Conservation (phyloP, 2,113 vertebrate genomes). For the Centropus unirufus region DNA sequence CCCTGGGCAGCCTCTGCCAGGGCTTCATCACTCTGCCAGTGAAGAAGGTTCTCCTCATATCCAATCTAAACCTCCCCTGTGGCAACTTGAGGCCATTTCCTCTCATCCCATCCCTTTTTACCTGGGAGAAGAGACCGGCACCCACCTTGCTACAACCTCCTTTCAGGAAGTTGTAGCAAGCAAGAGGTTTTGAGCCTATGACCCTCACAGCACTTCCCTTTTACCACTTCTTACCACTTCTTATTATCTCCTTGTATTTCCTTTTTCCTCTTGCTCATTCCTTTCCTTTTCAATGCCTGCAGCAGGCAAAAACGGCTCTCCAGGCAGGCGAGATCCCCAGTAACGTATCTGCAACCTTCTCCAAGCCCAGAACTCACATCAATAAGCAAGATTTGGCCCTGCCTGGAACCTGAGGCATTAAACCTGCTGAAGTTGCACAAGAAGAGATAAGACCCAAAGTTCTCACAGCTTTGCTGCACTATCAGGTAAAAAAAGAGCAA, state of each 20-base stretch:
- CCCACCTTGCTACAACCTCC: no score
- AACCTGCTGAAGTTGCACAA: not conserved
- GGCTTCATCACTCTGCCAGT: no score
- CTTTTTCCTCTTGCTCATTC: not conserved
- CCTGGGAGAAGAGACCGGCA: no score
- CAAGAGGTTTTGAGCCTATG: not conserved
- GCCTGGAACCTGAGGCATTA: not conserved
- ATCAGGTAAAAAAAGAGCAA: not conserved
- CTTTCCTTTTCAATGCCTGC: not conserved
- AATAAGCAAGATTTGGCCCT: not conserved
- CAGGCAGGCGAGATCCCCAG: not conserved
- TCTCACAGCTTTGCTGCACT: not conserved
- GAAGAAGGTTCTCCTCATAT: no score
- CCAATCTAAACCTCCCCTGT: no score
- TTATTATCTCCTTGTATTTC: not conserved
- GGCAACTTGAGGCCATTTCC: no score
- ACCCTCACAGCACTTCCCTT: not conserved
- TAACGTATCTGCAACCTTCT: not conserved
- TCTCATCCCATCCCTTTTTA: no score
- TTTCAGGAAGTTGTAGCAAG: no score
- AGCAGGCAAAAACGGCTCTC: not conserved
- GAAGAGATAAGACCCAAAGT: not conserved
- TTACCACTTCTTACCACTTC: not conserved
- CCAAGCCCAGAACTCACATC: not conserved
- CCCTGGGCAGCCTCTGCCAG: no score